Base-by-base conservation (phyloP, 2,888 invertebrate genomes). In the Sclerodermus sp. region DNA sequence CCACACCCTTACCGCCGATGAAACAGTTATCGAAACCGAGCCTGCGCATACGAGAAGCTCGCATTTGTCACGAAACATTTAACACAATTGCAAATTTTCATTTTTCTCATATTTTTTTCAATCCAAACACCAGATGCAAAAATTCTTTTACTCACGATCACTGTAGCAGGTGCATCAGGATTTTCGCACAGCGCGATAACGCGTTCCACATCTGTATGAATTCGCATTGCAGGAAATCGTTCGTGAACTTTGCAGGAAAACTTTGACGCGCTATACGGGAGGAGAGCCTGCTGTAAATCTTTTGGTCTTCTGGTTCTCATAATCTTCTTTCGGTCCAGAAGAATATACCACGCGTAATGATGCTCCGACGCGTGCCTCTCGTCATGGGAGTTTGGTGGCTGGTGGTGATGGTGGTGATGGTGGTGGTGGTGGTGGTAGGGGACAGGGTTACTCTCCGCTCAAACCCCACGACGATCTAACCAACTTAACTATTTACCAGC, bases 321-420 rank as follows among this genome's bases (percentile, higher is more conserved):
- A 8, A 23, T 5, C 23, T 34, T 12, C 58, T 60, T 60, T 60
- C 50, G 57, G 58, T 51, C 59, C 55, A 63, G 73, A 75, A 76
- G 74, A 75, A 76, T 76, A 76, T 76, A 76, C 73, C 71, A 64
- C 68, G 56, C 69, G 67, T 77, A 77, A 77, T 77, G 77, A 77
- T 71, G 77, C 70, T 61, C 69, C 65, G 73, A 70, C 77, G 75
- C 77, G 77, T 77, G 77, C 68, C 76, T 64, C 56, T 69, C 77
- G 47, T 76, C 70, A 73, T 71, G 45, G 40, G 8, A 30, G 10
- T 9, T 18, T 49, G 55, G 47, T 39, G 42, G 48, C 52, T 32
- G 13, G 32, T 15, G 41, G 42, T 47, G 43, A n/a, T 37, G 42
- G 30, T n/a, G 30, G 17, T 16, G 23, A 15, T 15, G 31, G 16